Base-by-base conservation (phyloP, 2,113 vertebrate species). In the Orcinus orca region DNA sequence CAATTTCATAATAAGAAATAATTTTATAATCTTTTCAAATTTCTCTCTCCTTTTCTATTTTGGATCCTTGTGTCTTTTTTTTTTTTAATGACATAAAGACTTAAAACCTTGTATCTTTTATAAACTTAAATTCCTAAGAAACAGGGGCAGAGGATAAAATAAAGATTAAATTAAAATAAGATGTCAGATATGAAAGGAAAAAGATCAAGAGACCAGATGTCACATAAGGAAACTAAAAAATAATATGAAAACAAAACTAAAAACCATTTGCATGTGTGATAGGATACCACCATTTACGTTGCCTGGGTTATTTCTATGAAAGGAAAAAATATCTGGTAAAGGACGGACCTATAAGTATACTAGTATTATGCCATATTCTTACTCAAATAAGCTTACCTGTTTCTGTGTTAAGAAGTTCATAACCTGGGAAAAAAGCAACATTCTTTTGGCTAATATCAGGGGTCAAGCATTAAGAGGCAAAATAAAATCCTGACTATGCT, bases 121-220 rank as follows among this genome's bases (percentile, higher is more conserved):
- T 36, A 55, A 86, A 13, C 77, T 29, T 79, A 73, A 88, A 55
- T 90, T 94, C 12, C 23, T 23, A 7, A 96, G 80, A 36, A 47
- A 26, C 6, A 84, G 5, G 41, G 1, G 31, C 53, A 93, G 93
- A 96, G 60, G 62, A 93, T 14, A 81, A 90, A 88, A 80, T 65
- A 90, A 85, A 91, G 53, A 70, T 73, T n/a, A 90, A 89, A 65
- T 94, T 70, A 93, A 90, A 86, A 67, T 68, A 97, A 60, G n/a
- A 89, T 70, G 26, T 50, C n/a, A 76, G 25, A 67, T 58, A 88
- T 74, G 14, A 94, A 83, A 41, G 6, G 26, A 85, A 53, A 90
- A 92, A 73, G 58, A 38, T 68, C 70, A 90, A 80, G 29, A 87
- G 65, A 90, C 29, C 36, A 93, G 67, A 58, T 68, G 31, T 58